These are phyloP conservation scores for Chrysolina haemoptera DNA, from an alignment of 2,888 invertebrate genomes.

Conservation along the genomic window DNA sequence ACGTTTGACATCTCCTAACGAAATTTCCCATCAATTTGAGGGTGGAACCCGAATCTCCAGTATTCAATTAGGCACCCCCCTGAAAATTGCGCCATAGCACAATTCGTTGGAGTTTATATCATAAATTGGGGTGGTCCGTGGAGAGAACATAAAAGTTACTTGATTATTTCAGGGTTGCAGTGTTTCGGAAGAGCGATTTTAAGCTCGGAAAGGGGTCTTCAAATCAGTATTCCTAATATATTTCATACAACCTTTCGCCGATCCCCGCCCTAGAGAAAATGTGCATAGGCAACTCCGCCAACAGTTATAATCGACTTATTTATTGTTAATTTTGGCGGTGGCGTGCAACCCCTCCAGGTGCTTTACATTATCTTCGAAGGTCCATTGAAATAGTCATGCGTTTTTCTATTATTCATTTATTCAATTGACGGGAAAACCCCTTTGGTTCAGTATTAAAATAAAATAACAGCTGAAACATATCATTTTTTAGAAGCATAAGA, in stretches of 20 bases:
- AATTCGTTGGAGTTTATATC: conserved; percentile 15
- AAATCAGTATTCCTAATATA: conserved; percentile 11
- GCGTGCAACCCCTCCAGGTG: not conserved
- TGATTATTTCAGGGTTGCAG: conserved; percentile 7
- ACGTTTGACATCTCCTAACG: not conserved
- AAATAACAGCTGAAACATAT: too few relatives aligned
- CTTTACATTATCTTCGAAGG: not conserved
- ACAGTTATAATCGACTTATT: conserved; percentile 11
- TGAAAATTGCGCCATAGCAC: conserved; percentile 4
- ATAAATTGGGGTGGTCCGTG: conserved; percentile 6
- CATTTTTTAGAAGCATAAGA: too few relatives aligned
- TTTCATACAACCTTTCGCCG: not conserved
- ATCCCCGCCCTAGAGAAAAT: not conserved
- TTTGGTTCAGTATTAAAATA: too few relatives aligned
- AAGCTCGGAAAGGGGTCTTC: not conserved
- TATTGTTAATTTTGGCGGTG: not conserved
- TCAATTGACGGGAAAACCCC: too few relatives aligned
- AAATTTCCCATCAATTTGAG: not conserved
- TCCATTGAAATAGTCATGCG: too few relatives aligned
- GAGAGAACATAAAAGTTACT: conserved; percentile 15
- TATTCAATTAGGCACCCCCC: conserved; percentile 6
- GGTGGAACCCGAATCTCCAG: not conserved
- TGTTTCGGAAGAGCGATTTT: conserved; percentile 13
- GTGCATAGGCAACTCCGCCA: not conserved
- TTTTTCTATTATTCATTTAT: too few relatives aligned